Evolutionary conservation across 2,888 invertebrate genomes (phyloP), one percentile per base, ranked within the genome.

Genomic region (Polietes domitor): DNA sequence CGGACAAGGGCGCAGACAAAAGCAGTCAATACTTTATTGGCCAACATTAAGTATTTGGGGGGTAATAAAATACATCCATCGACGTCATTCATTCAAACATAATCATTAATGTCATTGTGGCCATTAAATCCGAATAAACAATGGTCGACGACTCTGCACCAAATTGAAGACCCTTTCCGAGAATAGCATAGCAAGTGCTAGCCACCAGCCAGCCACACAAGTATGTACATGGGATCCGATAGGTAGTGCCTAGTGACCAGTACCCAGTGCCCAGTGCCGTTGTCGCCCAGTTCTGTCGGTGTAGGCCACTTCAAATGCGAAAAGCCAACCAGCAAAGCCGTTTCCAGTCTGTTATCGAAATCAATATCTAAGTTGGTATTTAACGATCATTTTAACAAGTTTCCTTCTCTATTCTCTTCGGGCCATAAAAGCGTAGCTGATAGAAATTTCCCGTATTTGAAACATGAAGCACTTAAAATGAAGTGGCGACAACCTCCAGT

Each of bases 371-470:
- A 70, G 81, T 77, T 74, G 68, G 73, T 61, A 73, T 82, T 82
- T 82, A 82, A 82, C 77, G 77, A 77, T 82, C 77, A 37, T 58
- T 82, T 74, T 77, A 82, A 82, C 81, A 82, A 82, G 80, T 82
- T 77, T n/a, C 68, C 68, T 72, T 47, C n/a, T 81, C 43, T 63
- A 72, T 50, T 24, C 68, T 28, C n/a, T 75, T 43, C 7, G 61
- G 63, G 71, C 50, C 71, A 71, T 80, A 71, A 80, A 77, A 79
- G 61, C 58, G 58, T 47, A 81, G 63, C 65, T 58, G 73, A 77
- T 77, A 77, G 74, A 74, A 70, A 68, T 82, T 73, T 70, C 68
- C 28, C 72, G 58, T 82, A 70, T 82, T 82, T 68, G 72, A 73
- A 24, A 43, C 72, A 74, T 77, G 50, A 21, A 19, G 73, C 81